Evolutionary conservation across 2,797 vertebrate species (phyloP).

Genomic region (Poliocrania exsul): DNA sequence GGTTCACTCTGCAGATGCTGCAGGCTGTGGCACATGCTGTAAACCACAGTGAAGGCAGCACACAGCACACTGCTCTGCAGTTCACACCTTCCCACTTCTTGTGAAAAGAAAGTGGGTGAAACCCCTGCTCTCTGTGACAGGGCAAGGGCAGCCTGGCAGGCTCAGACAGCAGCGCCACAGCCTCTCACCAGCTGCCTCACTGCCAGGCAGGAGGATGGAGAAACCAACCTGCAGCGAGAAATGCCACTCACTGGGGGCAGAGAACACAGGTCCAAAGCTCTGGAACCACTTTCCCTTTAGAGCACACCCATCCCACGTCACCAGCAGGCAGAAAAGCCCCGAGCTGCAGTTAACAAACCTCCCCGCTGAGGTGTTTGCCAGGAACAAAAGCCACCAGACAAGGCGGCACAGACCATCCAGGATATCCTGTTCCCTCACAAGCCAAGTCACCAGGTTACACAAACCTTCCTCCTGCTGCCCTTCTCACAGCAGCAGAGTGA

Average conservation of each 20-base stretch:
- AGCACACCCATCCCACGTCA: neutral
- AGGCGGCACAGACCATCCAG: conserved; percentile 49
- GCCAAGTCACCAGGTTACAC: conserved; percentile 52
- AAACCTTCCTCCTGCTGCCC: conserved; percentile 31
- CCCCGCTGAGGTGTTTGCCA: rapidly evolving
- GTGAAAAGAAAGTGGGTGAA: neutral
- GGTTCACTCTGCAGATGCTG: neutral
- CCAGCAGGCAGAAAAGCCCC: neutral
- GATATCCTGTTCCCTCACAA: conserved; percentile 70
- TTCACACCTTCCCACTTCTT: neutral
- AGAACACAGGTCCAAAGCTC: neutral
- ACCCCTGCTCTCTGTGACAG: neutral
- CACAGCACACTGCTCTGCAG: neutral
- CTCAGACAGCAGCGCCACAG: neutral
- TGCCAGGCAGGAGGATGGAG: neutral
- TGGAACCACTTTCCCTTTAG: neutral
- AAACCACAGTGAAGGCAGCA: neutral
- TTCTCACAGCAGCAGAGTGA: conserved; percentile 23
- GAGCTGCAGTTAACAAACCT: neutral
- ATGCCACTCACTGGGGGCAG: neutral
- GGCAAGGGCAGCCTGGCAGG: neutral
- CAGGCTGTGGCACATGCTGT: rapidly evolving
- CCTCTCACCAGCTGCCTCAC: neutral
- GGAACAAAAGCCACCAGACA: neutral
- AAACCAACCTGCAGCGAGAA: neutral